Conservation (phyloP, 1,140 invertebrate genomes). For the Drosophila paulistorum region DNA sequence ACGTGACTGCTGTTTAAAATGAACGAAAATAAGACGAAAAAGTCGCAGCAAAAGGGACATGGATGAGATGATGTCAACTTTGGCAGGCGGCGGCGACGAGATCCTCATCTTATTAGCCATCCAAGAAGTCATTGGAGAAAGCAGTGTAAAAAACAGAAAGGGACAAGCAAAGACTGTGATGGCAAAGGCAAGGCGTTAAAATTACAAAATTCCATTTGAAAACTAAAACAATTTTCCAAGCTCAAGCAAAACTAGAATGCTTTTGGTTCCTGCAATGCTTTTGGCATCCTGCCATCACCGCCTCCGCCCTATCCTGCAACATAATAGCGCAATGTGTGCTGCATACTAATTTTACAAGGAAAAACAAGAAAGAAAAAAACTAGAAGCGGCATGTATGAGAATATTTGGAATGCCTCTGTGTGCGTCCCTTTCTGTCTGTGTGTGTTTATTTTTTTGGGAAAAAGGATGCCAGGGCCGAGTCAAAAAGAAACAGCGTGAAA, state of each 20-base stretch:
- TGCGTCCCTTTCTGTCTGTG: background rate
- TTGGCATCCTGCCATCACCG: conserved; percentile 43
- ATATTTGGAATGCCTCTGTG: conserved; percentile 11
- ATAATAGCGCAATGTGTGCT: conserved; percentile 76
- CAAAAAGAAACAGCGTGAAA: conserved; percentile 28
- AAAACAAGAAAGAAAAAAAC: conserved; percentile 13
- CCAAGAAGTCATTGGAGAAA: conserved; percentile 16
- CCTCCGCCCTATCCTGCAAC: conserved; percentile 59
- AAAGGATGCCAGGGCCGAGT: conserved; percentile 71
- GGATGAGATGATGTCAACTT: conserved; percentile 50
- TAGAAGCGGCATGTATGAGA: conserved; percentile 19
- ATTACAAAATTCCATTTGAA: conserved; percentile 81
- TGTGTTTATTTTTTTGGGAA: conserved; percentile 14
- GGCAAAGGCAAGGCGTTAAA: conserved; percentile 63
- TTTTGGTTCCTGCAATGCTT: conserved; percentile 21
- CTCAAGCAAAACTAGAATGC: conserved; percentile 51
- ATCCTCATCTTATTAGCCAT: conserved; percentile 47
- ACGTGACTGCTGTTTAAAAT: conserved; percentile 72
- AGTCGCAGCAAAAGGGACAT: conserved; percentile 6
- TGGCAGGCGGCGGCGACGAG: conserved; percentile 50
- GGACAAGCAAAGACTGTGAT: conserved; percentile 7
- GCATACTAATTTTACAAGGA: conserved; percentile 72
- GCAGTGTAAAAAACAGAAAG: conserved; percentile 11
- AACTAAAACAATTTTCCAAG: conserved; percentile 75
- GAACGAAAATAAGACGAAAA: conserved; percentile 16